phyloP scores from a whole-genome alignment of 2,797 vertebrate species.

The Smutsia temminckii region DNA sequence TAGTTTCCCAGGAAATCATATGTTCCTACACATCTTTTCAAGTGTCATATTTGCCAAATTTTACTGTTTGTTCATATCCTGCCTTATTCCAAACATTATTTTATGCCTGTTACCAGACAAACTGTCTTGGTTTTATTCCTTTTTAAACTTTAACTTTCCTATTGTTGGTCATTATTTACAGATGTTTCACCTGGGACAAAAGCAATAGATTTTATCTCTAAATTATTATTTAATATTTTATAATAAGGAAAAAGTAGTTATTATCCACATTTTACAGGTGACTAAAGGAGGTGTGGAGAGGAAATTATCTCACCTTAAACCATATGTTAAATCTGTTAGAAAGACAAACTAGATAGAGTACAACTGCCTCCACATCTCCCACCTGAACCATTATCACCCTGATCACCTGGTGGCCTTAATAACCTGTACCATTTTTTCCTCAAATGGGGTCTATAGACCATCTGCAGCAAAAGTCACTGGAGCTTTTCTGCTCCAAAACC shows the following conservation, averaged over 20 bases:
- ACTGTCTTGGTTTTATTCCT: constrained; percentile 1
- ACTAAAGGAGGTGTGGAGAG: neutral
- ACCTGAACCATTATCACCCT: neutral
- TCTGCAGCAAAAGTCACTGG: neutral
- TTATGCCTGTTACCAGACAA: neutral
- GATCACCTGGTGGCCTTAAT: neutral
- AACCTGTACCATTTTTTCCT: neutral
- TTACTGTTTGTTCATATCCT: neutral
- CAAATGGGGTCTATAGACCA: neutral
- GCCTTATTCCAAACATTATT: neutral
- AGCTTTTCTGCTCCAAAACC: neutral
- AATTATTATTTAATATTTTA: neutral
- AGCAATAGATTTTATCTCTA: neutral
- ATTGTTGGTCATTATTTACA: neutral
- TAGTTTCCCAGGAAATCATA: neutral
- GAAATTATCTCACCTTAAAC: neutral
- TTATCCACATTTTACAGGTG: neutral
- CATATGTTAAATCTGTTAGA: neutral
- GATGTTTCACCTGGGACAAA: neutral
- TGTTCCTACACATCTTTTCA: neutral
- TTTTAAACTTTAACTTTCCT: constrained; percentile 6
- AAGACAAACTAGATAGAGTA: neutral
- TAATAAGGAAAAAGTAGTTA: neutral
- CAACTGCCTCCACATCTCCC: neutral
- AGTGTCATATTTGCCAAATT: neutral